Conservation (phyloP, 2,797 vertebrate species). For the Oreochromis grahami region DNA sequence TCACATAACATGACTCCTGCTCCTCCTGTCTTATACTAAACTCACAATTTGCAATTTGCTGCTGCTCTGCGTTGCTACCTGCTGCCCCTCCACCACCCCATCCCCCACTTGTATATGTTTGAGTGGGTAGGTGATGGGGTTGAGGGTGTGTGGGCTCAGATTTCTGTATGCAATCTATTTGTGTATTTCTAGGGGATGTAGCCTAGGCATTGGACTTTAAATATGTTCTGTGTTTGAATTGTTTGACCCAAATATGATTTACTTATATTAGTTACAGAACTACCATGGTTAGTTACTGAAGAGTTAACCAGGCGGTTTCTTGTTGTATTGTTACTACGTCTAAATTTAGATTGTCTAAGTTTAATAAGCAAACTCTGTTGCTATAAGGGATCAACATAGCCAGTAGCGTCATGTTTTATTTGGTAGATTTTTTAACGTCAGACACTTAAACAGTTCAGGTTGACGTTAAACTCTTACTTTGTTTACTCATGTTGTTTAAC, state of each 20-base stretch:
- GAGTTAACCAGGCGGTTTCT: neutral
- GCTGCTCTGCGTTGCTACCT: neutral
- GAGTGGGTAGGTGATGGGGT: neutral
- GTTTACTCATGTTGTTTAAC: neutral
- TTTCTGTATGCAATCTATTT: neutral
- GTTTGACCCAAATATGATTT: neutral
- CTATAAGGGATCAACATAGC: neutral
- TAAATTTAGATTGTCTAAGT: neutral
- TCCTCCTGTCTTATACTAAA: neutral
- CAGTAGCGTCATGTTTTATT: neutral
- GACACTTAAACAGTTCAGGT: neutral
- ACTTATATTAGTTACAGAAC: neutral
- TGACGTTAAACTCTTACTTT: neutral
- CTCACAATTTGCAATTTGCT: neutral
- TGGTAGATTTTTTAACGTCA: neutral
- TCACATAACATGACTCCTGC: neutral
- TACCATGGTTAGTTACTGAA: neutral
- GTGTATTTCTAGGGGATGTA: neutral
- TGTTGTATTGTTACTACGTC: neutral
- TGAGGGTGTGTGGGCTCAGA: neutral
- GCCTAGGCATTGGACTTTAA: neutral
- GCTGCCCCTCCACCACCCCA: neutral
- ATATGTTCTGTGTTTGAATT: neutral
- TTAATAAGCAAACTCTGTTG: neutral
- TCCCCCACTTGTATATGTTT: neutral